Base-by-base conservation (phyloP, 1,140 invertebrate species). In the Caenorhabditis briggsae region DNA sequence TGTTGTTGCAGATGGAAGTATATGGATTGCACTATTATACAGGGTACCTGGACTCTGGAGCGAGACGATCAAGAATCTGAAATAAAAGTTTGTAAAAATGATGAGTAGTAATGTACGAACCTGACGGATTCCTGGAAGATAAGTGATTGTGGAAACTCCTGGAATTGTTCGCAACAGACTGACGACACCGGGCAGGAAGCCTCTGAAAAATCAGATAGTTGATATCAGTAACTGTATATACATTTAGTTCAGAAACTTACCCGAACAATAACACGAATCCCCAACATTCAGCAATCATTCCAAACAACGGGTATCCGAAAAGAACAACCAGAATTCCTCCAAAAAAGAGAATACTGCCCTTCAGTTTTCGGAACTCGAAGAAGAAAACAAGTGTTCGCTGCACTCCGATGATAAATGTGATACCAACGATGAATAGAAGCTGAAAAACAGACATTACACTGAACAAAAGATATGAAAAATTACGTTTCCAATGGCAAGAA, bases 401-500 rank as follows among this genome's bases (percentile, higher is more conserved):
- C 55, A 98, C 94, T 2, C 98, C 98, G 91, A 99, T 98, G 2
- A 99, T 96, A 94, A 97, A 97, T 59, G 95, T 96, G 61, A 99
- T 94, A 41, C 98, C 98, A 90, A 95, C 94, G 89, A 99, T 95
- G 93, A 99, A 99, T 50, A 99, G 94, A 87, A 98, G 96, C 96
- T 96, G 93, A 89, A 95, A 93, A 83, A 83, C 86, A 88, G 83
- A 90, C 18, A 58, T 83, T 86, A 50, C 61, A 56, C 23, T 18
- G 9, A 5, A 14, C 7, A 46, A 12, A 87, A 41, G 5, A 85
- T 33, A 82, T 84, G 7, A 56, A 83, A 61, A 93, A 95, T 95
- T 95, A 97, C 97, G 95, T 99, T 99, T 93, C 98, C 98, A 92
- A 99, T 97, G 14, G 98, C 98, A 70, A 99, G 94, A 88, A 99